Percentiles rank a stretch among this genome's conserved stretches.
Evolutionary conservation across 2,113 vertebrate species (phyloP).

Genomic region (Blennius ocellaris): DNA sequence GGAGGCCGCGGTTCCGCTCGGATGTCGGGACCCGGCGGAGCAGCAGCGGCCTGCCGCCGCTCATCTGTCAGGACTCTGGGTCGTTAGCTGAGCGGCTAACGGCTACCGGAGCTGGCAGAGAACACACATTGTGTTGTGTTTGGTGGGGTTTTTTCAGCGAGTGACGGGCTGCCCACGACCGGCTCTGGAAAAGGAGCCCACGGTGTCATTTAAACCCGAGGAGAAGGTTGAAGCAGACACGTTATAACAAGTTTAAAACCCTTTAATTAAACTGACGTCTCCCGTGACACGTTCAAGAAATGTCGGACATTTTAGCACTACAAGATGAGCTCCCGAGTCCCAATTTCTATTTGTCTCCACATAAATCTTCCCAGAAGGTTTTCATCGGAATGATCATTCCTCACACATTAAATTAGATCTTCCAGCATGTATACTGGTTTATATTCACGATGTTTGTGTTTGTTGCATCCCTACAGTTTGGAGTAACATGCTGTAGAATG

Average conservation of each 20-base stretch:
- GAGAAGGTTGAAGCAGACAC: constrained; percentile 3
- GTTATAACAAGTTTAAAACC: constrained; percentile 67
- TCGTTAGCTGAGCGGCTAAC: constrained; percentile 59
- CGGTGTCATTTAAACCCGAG: not conserved
- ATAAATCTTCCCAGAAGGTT: no score
- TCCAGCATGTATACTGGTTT: no score
- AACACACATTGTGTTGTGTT: not conserved
- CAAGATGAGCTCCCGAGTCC: no score
- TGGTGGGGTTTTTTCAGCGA: not conserved
- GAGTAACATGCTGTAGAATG: no score
- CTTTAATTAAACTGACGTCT: constrained; percentile 66
- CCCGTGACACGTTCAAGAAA: constrained; percentile 40
- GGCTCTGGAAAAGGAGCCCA: not conserved
- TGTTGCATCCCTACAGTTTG: no score
- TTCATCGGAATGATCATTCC: no score
- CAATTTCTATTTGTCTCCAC: no score
- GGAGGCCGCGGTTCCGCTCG: not conserved
- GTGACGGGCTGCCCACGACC: accelerated
- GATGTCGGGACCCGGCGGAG: not conserved
- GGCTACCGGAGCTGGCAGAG: constrained; percentile 19
- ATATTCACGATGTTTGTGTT: no score
- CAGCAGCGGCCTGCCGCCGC: constrained; percentile 42
- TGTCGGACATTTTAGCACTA: constrained; percentile 13
- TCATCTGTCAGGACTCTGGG: constrained; percentile 45
- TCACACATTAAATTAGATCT: no score